Base-by-base conservation (phyloP, 2,797 vertebrate species). In the Fundulus diaphanus region DNA sequence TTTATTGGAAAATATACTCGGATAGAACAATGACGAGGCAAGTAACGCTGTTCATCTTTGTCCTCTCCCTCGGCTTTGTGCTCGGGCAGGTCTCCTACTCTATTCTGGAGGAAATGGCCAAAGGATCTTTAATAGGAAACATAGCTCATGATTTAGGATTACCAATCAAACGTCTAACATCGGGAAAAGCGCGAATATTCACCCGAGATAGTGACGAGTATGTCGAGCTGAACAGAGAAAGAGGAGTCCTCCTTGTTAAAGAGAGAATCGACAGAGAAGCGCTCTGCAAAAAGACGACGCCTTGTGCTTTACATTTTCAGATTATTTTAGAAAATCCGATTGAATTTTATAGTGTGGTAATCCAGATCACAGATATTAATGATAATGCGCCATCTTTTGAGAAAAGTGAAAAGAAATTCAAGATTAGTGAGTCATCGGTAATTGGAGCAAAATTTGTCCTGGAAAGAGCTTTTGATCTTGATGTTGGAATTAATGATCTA, bases 261-360 rank as follows among this genome's bases (percentile, higher is more conserved):
- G 95, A 96, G 54, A 93, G 85, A 74, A 94, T 97, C 82, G 96
- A 97, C 68, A 90, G 96, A 73, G 96, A 97, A 87, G 84, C 91
- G 70, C 91, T 96, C 0, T 97, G 96, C 65, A 94, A 93, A 1
- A 68, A 95, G 0, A 88, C 92, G 42, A 88, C 93, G 42, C 94
- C 93, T 9, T 97, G 96, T 65, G 90, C 93, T 5, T 76, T 97
- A 40, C 92, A 94, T 91, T 95, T 97, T 85, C 94, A 97, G 83
- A 83, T 96, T 31, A 92, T 96, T 63, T 79, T 96, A 24, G 95
- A 97, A 77, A 95, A 92, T 16, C 96, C 96, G 0, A 93, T 96
- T 63, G 95, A 96, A 84, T 89, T 96, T 27, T 95, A 94, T 57
- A 92, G 92, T 1, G 92, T 95, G 63, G 83, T 87, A 15, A 84